Evolutionary conservation across 1,140 invertebrate genomes (phyloP).

Genomic region (Hydropsyche tenuis): DNA sequence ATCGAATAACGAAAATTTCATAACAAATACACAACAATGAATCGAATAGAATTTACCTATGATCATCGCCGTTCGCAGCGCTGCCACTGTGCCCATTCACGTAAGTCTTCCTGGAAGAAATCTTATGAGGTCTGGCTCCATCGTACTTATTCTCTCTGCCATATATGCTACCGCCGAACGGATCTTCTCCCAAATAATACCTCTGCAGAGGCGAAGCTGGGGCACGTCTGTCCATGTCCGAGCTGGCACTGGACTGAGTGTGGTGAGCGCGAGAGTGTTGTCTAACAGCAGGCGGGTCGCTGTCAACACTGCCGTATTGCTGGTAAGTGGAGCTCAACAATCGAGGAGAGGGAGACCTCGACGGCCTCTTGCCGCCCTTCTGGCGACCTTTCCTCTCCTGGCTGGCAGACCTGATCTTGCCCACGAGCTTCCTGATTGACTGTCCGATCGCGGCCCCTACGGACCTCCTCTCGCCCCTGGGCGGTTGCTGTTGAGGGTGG

Average conservation of each 20-base stretch:
- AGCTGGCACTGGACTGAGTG: slow-evolving; percentile 31
- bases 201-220: slow-evolving; percentile 68
- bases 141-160: slow-evolving; percentile 81
- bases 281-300: slow-evolving; percentile 57
- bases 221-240: slow-evolving; percentile 51
- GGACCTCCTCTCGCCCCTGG: slow-evolving; percentile 61
- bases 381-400: slow-evolving; percentile 72
- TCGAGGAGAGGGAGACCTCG: slow-evolving; percentile 63
- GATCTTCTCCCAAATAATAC: slow-evolving; percentile 84
- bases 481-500: slow-evolving; percentile 65
- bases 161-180: slow-evolving; percentile 80
- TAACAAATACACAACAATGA: too few relatives aligned
- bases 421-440: slow-evolving; percentile 78
- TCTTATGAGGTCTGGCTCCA: slow-evolving; percentile 62
- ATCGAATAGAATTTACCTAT: slow-evolving; percentile 53
- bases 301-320: slow-evolving; percentile 60
- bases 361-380: slow-evolving; percentile 57
- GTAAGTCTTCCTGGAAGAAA: slow-evolving; percentile 52
- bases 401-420: slow-evolving; percentile 77
- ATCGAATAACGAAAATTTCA: too few relatives aligned
- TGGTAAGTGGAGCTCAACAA: slow-evolving; percentile 61
- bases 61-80: slow-evolving; percentile 51
- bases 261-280: slow-evolving; percentile 38
- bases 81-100: slow-evolving; percentile 57
- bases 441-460: slow-evolving; percentile 69